Percentiles rank a stretch among this genome's conserved stretches.
These are phyloP conservation scores for Meandrina meandrites DNA, from an alignment of 92 coral and sea anemone species.

Conservation along the genomic window DNA sequence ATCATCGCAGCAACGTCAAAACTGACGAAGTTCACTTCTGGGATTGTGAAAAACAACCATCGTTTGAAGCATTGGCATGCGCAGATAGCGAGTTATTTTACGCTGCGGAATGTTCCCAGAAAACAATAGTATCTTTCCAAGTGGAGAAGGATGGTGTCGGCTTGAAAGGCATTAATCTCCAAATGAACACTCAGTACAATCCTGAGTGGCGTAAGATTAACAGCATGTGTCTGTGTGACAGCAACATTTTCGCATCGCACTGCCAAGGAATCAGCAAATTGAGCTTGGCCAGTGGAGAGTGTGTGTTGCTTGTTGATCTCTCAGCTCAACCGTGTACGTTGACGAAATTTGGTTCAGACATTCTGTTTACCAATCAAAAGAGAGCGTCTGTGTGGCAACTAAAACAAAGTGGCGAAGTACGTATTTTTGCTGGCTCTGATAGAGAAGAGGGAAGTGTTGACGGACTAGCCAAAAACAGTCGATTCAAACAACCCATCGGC, in stretches of 20 bases:
- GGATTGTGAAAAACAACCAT: slow-evolving; percentile 44
- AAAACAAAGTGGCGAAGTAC: slow-evolving; percentile 18
- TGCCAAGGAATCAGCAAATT: slow-evolving; percentile 42
- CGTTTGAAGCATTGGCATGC: slow-evolving; percentile 47
- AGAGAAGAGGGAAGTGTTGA: too few relatives aligned
- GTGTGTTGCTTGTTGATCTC: slow-evolving; percentile 30
- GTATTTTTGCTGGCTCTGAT: slow-evolving; percentile 58
- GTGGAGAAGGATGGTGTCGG: slow-evolving; percentile 64
- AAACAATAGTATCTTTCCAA: slow-evolving; percentile 38
- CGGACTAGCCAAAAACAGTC: too few relatives aligned
- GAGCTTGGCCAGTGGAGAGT: slow-evolving; percentile 24
- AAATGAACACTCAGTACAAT: slow-evolving; percentile 32
- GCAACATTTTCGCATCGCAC: slow-evolving; percentile 32
- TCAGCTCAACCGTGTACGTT: slow-evolving; percentile 44
- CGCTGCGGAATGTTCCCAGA: slow-evolving; percentile 36
- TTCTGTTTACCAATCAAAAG: slow-evolving; percentile 54
- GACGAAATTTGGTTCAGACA: slow-evolving; percentile 53
- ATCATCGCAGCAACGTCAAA: not conserved
- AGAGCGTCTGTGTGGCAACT: slow-evolving; percentile 62
- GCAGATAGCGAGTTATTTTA: slow-evolving; percentile 42
- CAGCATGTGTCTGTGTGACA: slow-evolving; percentile 56
- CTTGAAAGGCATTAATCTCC: slow-evolving; percentile 41
- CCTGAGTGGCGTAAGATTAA: slow-evolving; percentile 34
- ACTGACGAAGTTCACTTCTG: slow-evolving; percentile 58
- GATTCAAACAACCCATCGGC: too few relatives aligned